Evolutionary conservation across 2,797 vertebrate genomes (phyloP).

Genomic region (Sebastes iracundus): DNA sequence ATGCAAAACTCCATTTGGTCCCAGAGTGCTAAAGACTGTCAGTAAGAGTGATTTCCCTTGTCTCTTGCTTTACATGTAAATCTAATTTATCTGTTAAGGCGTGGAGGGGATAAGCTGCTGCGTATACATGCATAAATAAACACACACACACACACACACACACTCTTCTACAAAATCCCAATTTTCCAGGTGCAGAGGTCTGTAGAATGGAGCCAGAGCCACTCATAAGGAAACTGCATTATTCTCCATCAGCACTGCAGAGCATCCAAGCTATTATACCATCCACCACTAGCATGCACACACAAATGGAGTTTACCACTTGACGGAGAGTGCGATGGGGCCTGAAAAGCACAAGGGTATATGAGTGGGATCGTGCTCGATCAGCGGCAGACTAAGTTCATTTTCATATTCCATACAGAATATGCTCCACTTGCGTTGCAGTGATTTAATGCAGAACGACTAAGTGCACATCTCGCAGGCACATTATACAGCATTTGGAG

Average conservation of each 20-base stretch:
- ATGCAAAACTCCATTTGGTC: not conserved
- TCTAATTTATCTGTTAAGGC: slow-evolving; percentile 55
- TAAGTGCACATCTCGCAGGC: slow-evolving; percentile 45
- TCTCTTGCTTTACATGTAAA: slow-evolving; percentile 65
- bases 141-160: not conserved
- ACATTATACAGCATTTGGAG: slow-evolving; percentile 34
- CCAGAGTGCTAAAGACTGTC: slow-evolving; percentile 17
- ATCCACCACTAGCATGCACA: slow-evolving; percentile 49
- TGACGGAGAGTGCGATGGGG: slow-evolving; percentile 55
- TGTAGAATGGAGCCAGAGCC: slow-evolving; percentile 62
- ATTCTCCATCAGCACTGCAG: slow-evolving; percentile 58
- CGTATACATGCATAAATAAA: slow-evolving; percentile 35
- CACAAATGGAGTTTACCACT: slow-evolving; percentile 72
- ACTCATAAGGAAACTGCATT: slow-evolving; percentile 66
- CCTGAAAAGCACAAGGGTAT: slow-evolving; percentile 59
- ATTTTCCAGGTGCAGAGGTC: slow-evolving; percentile 75
- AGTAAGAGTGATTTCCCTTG: slow-evolving; percentile 24
- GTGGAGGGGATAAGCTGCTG: slow-evolving; percentile 41
- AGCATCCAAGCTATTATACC: slow-evolving; percentile 57
- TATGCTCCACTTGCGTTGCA: slow-evolving; percentile 43
- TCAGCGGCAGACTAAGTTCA: slow-evolving; percentile 50
- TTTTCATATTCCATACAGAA: slow-evolving; percentile 48
- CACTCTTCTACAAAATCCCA: slow-evolving; percentile 47
- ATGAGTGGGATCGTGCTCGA: slow-evolving; percentile 55
- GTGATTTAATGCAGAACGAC: slow-evolving; percentile 48